Base-by-base conservation (phyloP, 2,797 vertebrate genomes). In the Rhabdophis nuchalis region DNA sequence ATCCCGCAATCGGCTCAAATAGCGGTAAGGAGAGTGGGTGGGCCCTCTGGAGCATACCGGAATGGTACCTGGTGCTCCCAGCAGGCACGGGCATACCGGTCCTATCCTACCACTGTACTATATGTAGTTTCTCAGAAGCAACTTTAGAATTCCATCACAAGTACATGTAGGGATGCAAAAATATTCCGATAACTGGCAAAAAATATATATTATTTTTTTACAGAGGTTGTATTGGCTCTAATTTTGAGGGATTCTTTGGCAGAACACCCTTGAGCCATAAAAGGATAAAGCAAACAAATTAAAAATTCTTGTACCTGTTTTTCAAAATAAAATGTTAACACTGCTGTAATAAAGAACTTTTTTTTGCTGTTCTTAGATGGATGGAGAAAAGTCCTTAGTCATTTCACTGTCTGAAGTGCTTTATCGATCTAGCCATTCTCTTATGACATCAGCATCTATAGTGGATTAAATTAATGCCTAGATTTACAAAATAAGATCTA, bases 371-470 rank as follows among this genome's bases (percentile, higher is more conserved):
- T n/a, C 3, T 25, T 14, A 32, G 91, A 91, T 86, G 89, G 52
- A 88, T 91, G 92, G 95, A 92, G 18, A 68, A 85, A 85, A 11
- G 91, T 41, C 92, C 88, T 90, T 87, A 96, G 94, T 95, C 95
- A 95, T 96, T 95, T 94, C 95, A 96, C 93, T 95, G 94, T 90
- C 95, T 95, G 93, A 0, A 89, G 52, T 92, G 89, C 58, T 88
- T 92, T 86, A 92, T 14, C 90, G 16, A 91, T 52, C 72, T 90
- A 87, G 92, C 93, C 92, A 93, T 68, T 91, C 29, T 89, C 94
- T 94, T 90, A 94, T 94, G 96, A 94, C 32, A 93, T 1, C 0
- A 0, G 2, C 57, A 94, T 93, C 93, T 85, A 89, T 11, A 93
- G n/a, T 85, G 50, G 89, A 89, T 77, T 85, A 0, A 95, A 95